These are phyloP conservation scores for Mechanitis mazaeus DNA, from an alignment of 2,888 invertebrate genomes.

Conservation along the genomic window DNA sequence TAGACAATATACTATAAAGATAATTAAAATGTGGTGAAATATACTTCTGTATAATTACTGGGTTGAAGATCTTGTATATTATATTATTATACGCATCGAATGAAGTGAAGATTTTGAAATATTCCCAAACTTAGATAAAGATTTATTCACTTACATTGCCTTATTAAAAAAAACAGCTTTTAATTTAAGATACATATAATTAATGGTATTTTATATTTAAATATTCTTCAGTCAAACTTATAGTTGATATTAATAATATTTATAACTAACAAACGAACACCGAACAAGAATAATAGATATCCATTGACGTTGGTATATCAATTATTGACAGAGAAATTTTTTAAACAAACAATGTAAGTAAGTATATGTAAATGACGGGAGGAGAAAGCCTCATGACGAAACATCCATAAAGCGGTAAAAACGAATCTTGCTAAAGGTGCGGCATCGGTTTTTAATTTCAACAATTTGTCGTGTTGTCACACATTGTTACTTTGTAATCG, in stretches of 20 bases:
- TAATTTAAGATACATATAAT: too few relatives aligned
- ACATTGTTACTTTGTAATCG: slow-evolving; percentile 22
- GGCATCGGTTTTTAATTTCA: slow-evolving; percentile 35
- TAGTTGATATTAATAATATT: too few relatives aligned
- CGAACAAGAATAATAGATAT: slow-evolving; percentile 3
- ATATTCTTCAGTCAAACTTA: too few relatives aligned
- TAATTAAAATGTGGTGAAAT: slow-evolving; percentile 3
- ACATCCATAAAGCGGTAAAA: slow-evolving; percentile 55
- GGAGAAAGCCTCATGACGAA: slow-evolving; percentile 68
- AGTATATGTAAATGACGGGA: slow-evolving; percentile 59
- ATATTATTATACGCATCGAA: neutral
- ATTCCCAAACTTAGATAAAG: slow-evolving; percentile 4
- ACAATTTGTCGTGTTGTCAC: slow-evolving; percentile 31
- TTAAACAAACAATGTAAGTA: slow-evolving; percentile 63
- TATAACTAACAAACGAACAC: slow-evolving; percentile 5
- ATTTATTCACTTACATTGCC: neutral
- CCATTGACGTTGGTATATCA: slow-evolving; percentile 16
- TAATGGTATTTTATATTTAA: too few relatives aligned
- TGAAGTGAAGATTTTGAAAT: neutral
- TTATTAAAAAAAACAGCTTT: neutral
- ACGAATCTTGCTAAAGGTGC: slow-evolving; percentile 45
- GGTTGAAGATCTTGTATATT: neutral
- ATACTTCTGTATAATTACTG: neutral
- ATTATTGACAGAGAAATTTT: slow-evolving; percentile 56
- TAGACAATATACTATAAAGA: slow-evolving; percentile 2